Percentiles rank a stretch among this genome's conserved stretches.
These are phyloP conservation scores for Poeciliopsis turrubarensis DNA, from an alignment of 2,113 vertebrate species.

Conservation along the genomic window DNA sequence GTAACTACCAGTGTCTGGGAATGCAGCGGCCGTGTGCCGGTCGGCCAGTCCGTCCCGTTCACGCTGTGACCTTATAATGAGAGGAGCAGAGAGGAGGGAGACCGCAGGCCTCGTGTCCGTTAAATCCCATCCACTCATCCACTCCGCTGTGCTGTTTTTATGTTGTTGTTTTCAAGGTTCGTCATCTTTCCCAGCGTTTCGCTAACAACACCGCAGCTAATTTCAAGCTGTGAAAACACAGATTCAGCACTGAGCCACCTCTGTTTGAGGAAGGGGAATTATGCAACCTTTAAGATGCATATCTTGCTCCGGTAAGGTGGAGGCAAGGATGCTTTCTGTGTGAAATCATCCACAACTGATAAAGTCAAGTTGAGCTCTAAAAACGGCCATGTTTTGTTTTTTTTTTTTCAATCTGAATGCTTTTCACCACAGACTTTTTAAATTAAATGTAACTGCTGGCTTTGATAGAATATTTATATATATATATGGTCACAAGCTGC, in stretches of 20 bases:
- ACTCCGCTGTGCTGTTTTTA: neutral
- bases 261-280: neutral
- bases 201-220: neutral
- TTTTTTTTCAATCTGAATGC: neutral
- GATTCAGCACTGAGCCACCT: neutral
- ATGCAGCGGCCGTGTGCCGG: constrained; percentile 54
- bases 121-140: constrained; percentile 23
- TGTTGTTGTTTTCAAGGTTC: neutral
- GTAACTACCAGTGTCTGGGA: constrained; percentile 65
- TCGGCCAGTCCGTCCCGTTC: constrained; percentile 40
- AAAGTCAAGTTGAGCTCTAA: neutral
- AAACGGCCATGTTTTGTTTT: neutral
- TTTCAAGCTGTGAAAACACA: neutral
- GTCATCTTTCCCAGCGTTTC: neutral
- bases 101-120: constrained; percentile 35
- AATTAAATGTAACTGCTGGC: neutral
- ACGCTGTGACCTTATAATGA: constrained; percentile 36
- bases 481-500: no score
- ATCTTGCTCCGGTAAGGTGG: neutral
- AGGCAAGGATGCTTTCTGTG: neutral
- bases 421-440: neutral
- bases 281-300: neutral
- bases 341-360: neutral
- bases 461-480: no score
- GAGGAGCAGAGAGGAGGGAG: constrained; percentile 43